These are phyloP conservation scores for Lapara coniferarum DNA, from an alignment of 2,888 invertebrate species.

Conservation along the genomic window DNA sequence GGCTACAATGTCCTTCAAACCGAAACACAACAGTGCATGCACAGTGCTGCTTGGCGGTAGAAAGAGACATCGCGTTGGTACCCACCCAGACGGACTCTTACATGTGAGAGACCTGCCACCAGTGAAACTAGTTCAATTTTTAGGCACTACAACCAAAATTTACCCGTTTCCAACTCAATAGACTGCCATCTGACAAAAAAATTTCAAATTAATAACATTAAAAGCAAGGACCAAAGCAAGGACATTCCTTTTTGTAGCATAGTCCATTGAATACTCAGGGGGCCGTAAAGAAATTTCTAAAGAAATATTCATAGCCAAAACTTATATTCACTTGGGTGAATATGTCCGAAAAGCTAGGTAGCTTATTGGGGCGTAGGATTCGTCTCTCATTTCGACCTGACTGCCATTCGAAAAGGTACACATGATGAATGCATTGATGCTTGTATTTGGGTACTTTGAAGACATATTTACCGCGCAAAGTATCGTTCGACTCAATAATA, in stretches of 20 bases:
- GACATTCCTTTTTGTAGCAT: not conserved
- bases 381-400: not conserved
- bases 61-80: too few species aligned
- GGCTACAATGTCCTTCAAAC: too few species aligned
- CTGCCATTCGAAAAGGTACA: not conserved
- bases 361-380: not conserved
- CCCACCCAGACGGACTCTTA: too few species aligned
- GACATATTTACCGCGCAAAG: not conserved
- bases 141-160: too few species aligned
- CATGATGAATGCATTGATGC: not conserved
- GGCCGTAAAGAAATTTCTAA: not conserved
- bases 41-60: too few species aligned
- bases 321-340: constrained; percentile 3
- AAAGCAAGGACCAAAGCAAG: not conserved
- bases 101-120: too few species aligned
- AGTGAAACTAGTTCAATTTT: too few species aligned
- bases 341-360: not conserved
- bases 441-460: not conserved
- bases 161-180: too few species aligned
- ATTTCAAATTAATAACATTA: not conserved
- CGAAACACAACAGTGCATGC: too few species aligned
- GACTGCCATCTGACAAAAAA: not conserved
- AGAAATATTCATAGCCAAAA: constrained; percentile 3
- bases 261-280: not conserved
- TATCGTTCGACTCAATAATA: not conserved